These are phyloP conservation scores for Clarias macrocephalus DNA, from an alignment of 2,113 vertebrate genomes.

Conservation along the genomic window DNA sequence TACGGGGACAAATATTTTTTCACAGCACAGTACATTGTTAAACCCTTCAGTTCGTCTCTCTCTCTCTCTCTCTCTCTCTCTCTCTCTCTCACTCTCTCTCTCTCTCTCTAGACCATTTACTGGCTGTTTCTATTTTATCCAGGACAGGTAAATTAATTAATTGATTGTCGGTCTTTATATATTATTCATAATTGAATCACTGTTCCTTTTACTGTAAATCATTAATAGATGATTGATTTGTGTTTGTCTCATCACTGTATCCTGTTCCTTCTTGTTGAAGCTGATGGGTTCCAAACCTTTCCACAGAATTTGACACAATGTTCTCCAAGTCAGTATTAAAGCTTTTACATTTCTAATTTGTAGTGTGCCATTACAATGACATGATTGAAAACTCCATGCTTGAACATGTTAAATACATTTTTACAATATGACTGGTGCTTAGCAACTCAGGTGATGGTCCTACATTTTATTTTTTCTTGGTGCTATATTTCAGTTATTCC, in stretches of 20 bases:
- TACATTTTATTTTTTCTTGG: neutral
- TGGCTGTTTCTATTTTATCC: neutral
- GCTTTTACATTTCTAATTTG: neutral
- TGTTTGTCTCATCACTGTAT: neutral
- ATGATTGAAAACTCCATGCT: neutral
- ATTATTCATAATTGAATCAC: neutral
- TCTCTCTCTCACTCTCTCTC: neutral
- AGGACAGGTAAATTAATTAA: neutral
- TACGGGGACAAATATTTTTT: too few species aligned
- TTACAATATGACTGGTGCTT: neutral
- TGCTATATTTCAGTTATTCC: neutral
- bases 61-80: neutral
- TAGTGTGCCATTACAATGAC: neutral
- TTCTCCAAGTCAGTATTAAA: conserved; percentile 2
- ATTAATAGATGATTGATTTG: neutral
- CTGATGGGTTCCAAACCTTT: neutral
- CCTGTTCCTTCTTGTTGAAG: neutral
- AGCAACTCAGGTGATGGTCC: neutral
- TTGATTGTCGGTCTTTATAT: neutral
- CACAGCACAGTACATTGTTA: too few species aligned
- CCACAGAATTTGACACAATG: neutral
- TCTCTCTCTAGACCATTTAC: neutral
- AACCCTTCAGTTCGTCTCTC: too few species aligned
- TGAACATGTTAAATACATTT: neutral
- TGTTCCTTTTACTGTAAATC: neutral